Conservation (phyloP, 2,888 invertebrate species). For the Ophion costatus region DNA sequence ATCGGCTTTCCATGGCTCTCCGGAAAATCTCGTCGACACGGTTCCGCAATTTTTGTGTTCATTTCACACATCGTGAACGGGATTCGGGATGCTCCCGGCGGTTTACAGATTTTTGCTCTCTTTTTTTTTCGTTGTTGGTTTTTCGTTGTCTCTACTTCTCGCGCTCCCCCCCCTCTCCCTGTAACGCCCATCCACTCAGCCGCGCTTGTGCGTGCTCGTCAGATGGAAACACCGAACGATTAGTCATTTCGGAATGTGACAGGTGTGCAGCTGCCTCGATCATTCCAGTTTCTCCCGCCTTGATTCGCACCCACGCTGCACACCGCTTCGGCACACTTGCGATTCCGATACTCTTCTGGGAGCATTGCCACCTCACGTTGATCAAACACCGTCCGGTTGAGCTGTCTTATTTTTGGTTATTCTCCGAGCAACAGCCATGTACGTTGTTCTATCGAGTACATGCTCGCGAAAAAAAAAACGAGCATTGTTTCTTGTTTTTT, state of each 20-base stretch:
- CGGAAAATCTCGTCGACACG: constrained; percentile 61
- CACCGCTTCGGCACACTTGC: constrained; percentile 4
- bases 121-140: not conserved
- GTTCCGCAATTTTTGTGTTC: constrained; percentile 62
- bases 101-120: constrained; percentile 45
- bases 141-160: not conserved
- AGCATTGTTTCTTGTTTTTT: not conserved
- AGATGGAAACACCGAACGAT: constrained; percentile 60
- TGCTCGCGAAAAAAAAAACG: not conserved
- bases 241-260: constrained; percentile 64
- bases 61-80: constrained; percentile 61
- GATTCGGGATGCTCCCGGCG: constrained; percentile 42
- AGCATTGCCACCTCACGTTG: constrained; percentile 13
- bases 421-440: no score
- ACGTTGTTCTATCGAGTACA: not conserved
- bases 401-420: not conserved
- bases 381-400: not conserved
- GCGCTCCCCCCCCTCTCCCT: no score
- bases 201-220: constrained; percentile 36
- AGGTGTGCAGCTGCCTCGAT: constrained; percentile 52
- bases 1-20: constrained; percentile 61
- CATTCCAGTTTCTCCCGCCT: constrained; percentile 21
- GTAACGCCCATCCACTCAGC: not conserved
- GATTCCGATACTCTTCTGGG: constrained; percentile 16
- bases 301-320: constrained; percentile 10